Base-by-base conservation (phyloP, 1,140 invertebrate genomes). In the Diploscapter pachys region DNA sequence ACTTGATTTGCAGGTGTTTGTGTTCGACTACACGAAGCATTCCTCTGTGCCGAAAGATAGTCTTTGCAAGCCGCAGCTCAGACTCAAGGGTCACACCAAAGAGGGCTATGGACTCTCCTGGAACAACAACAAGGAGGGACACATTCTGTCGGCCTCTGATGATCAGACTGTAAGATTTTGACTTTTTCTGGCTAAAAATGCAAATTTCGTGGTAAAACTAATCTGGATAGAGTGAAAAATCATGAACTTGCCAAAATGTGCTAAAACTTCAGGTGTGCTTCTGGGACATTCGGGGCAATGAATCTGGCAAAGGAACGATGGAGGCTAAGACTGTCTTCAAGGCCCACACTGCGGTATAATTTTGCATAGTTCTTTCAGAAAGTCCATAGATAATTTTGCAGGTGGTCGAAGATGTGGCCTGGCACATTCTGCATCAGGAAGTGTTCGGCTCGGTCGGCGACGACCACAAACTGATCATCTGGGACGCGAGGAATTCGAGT, bases 21-120 rank as follows among this genome's bases (percentile, higher is more conserved):
- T 99, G 0, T 99, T 99, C 87, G 96, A 99, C 86, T 99, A 99
- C 85, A 98, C 97, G 0, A 99, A 99, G 87, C 97, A 99, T 90
- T 96, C 96, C 0, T 96, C 94, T 75, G 97, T 97, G 86, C 96
- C 87, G 85, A 8, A 95, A 4, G 97, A 91, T 85, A 95, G 94
- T 4, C 93, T 96, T 88, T 99, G 96, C 72, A 76, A 76, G 11
- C 85, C 84, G 5, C 88, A 89, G 78, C 76, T 89, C 48, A 80
- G 92, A 81, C 89, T 99, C 79, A 91, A 95, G 63, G 97, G 97
- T 48, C 97, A 99, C 86, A 95, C 98, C 86, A 99, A 99, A 88
- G 97, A 99, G 91, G 97, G 86, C 66, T 90, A 99, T 87, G 97
- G 97, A 57, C 88, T 99, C 1, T 98, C 95, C 2, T 99, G 97